Percentiles rank a stretch among this genome's conserved stretches.
phyloP scores from a whole-genome alignment of 2,797 vertebrate species.

The Sebastes iracundus region DNA sequence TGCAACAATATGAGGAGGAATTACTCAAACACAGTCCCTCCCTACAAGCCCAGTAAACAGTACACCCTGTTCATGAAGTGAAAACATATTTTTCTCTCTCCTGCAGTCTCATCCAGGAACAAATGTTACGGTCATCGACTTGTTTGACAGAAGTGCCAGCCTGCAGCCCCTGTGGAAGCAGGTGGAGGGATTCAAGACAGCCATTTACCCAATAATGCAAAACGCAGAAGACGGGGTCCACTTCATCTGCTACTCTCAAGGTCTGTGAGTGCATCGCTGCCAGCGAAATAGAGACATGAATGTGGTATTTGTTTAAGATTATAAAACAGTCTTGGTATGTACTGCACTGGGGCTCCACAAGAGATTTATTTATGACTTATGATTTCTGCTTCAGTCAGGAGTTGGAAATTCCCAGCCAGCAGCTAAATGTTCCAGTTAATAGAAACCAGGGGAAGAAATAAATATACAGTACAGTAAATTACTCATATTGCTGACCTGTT shows the following conservation, averaged over 20 bases:
- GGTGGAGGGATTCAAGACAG: slow-evolving; percentile 90
- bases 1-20: not conserved
- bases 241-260: slow-evolving; percentile 94
- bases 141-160: slow-evolving; percentile 89
- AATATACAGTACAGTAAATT: not conserved
- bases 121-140: slow-evolving; percentile 89
- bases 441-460: not conserved
- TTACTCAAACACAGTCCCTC: not conserved
- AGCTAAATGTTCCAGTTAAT: not conserved
- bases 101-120: slow-evolving; percentile 90
- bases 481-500: not conserved
- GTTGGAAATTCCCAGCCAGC: not conserved
- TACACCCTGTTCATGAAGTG: not conserved
- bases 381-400: slow-evolving; percentile 7
- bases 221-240: slow-evolving; percentile 88
- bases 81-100: slow-evolving; percentile 3
- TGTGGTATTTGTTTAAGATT: slow-evolving; percentile 19
- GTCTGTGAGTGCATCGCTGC: slow-evolving; percentile 54
- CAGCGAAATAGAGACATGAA: not conserved
- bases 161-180: slow-evolving; percentile 92
- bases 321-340: not conserved
- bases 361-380: not conserved
- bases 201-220: slow-evolving; percentile 91
- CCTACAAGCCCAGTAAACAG: too few species aligned
- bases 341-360: not conserved